Percentiles rank a stretch among this genome's conserved stretches.
phyloP scores from a whole-genome alignment of 1,140 invertebrate species.

The Temnothorax nylanderi region DNA sequence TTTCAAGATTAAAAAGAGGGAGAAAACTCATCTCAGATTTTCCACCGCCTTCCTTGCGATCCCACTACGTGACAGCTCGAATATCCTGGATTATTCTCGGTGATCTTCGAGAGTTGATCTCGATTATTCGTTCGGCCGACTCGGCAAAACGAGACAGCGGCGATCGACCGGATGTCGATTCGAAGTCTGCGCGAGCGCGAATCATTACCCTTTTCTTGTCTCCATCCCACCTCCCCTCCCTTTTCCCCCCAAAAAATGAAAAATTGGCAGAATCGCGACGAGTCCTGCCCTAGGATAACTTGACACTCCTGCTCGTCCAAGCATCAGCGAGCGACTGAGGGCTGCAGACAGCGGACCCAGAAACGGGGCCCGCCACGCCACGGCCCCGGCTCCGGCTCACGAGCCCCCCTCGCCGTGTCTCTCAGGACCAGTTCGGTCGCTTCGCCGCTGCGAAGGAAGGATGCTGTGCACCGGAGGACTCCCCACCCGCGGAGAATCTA shows the following conservation, averaged over 20 bases:
- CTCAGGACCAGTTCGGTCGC: conserved; percentile 81
- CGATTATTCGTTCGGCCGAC: background rate
- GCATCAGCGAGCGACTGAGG: conserved; percentile 83
- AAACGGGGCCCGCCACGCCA: conserved; percentile 75
- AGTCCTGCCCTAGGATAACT: conserved; percentile 68
- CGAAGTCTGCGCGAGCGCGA: background rate
- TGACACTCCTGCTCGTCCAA: conserved; percentile 77
- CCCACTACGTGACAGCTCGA: conserved; percentile 3
- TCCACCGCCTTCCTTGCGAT: background rate
- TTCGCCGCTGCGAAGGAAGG: conserved; percentile 78
- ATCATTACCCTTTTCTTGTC: background rate
- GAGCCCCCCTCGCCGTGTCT: conserved; percentile 75
- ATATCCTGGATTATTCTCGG: background rate
- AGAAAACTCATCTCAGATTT: conserved; percentile 11
- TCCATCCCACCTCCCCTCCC: background rate
- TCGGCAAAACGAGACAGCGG: background rate
- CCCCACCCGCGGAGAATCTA: conserved; percentile 35
- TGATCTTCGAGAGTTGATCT: background rate
- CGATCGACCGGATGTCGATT: background rate
- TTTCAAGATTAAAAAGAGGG: background rate
- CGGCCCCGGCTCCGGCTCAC: conserved; percentile 65
- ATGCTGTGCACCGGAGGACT: conserved; percentile 70
- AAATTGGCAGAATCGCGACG: conserved; percentile 35
- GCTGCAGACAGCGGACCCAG: conserved; percentile 72
- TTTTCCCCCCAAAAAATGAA: background rate